phyloP scores from a whole-genome alignment of 1,140 invertebrate species.

The Metaphire vulgaris region DNA sequence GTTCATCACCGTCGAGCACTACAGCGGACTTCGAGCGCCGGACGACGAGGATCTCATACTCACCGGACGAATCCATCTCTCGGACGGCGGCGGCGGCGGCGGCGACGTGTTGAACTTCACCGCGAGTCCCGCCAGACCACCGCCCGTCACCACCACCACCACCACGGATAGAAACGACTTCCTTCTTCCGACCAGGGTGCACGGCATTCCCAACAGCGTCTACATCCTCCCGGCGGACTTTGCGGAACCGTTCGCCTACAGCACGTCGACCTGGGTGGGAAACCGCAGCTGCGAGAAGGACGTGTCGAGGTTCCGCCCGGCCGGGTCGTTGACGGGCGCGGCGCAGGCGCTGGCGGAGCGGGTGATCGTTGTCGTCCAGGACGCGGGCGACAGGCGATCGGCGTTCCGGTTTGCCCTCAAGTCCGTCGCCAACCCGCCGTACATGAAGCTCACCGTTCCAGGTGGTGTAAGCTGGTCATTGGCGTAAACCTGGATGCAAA shows the following conservation, averaged over 20 bases:
- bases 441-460: slow-evolving; percentile 27
- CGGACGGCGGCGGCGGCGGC: too few species aligned
- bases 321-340: not conserved
- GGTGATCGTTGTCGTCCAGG: not conserved
- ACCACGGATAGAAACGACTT: too few species aligned
- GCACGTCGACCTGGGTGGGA: slow-evolving; percentile 36
- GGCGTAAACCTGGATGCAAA: too few species aligned
- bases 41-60: slow-evolving; percentile 40
- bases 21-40: slow-evolving; percentile 32
- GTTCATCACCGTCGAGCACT: slow-evolving; percentile 34
- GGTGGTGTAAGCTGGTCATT: too few species aligned
- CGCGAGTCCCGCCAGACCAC: not conserved
- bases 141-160: too few species aligned
- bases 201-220: slow-evolving; percentile 5
- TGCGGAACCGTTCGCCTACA: slow-evolving; percentile 41
- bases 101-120: not conserved
- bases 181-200: not conserved
- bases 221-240: slow-evolving; percentile 31
- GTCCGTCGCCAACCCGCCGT: slow-evolving; percentile 22
- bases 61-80: slow-evolving; percentile 25
- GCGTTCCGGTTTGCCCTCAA: slow-evolving; percentile 27
- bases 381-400: not conserved
- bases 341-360: not conserved
- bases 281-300: not conserved
- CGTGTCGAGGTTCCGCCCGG: not conserved